Base-by-base conservation (phyloP, 2,797 vertebrate genomes). In the Hapalemur alaotrensis region DNA sequence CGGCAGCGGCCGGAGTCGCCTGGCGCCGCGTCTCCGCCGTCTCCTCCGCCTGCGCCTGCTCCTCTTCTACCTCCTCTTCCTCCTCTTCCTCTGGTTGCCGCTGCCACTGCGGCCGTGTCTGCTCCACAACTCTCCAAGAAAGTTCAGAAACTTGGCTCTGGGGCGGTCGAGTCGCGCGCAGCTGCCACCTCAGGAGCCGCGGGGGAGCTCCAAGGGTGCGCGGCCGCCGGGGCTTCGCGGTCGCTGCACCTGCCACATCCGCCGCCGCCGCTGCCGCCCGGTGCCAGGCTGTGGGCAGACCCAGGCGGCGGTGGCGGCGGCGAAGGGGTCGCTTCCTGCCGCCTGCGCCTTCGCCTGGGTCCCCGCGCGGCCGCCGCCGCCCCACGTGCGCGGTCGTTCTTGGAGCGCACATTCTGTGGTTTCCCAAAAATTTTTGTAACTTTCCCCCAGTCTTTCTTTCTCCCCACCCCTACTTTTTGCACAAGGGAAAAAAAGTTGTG, bases 121-220 rank as follows among this genome's bases (percentile, higher is more conserved):
- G 98, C 98, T n/a, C 96, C 99, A 98, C 99, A 99, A 99, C 99
- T 99, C 99, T 99, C 98, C 99, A 97, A 99, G 98, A 99, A 99
- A 99, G 99, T 99, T 99, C 98, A 98, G 98, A 92, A 98, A 98
- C 97, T 98, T 96, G 59, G 54, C 91, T 81, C 94, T 84, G 5
- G 80, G 94, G 96, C 93, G 28, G 54, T 79, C 46, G 65, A 80
- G 93, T 35, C 50, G 88, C 63, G 78, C 78, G 82, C 61, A 2
- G 84, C 81, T 17, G 87, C 82, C 93, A 82, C 92, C 90, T 78
- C 72, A 43, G 91, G 86, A 89, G 82, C 82, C 50, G 63, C 91
- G 4, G 23, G 80, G 95, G 72, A 81, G 89, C 86, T 50, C 85
- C 35, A 73, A 69, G 82, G 88, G 94, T 67, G 80, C 84, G 67